phyloP scores from a whole-genome alignment of 2,113 vertebrate species.

The Ptilonorhynchus violaceus region DNA sequence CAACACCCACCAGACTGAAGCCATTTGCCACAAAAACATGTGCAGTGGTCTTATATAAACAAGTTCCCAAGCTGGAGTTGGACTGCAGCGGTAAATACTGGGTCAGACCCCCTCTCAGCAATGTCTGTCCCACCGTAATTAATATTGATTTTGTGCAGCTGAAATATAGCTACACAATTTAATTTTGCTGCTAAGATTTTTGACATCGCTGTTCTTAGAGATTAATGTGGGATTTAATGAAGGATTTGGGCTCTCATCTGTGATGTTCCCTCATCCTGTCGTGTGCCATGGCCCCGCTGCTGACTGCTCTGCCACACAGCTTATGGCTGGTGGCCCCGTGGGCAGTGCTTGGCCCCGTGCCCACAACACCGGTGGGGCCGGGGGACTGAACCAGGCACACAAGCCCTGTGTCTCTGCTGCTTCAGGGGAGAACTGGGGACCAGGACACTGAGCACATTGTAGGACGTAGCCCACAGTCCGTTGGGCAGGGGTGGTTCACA shows the following conservation, averaged over 20 bases:
- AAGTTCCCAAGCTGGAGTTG: not conserved
- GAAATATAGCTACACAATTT: slow-evolving; percentile 58
- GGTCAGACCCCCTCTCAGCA: slow-evolving; percentile 1
- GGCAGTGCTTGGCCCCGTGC: fast-evolving
- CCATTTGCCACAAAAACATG: not conserved
- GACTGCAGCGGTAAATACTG: not conserved
- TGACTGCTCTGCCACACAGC: fast-evolving
- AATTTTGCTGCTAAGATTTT: slow-evolving; percentile 68
- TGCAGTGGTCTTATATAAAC: not conserved
- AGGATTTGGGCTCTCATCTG: slow-evolving; percentile 49
- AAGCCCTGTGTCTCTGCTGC: fast-evolving
- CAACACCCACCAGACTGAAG: fast-evolving
- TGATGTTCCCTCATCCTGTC: not conserved
- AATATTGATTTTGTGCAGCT: slow-evolving; percentile 63
- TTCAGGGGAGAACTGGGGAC: not conserved
- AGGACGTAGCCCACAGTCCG: fast-evolving
- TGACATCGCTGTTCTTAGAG: slow-evolving; percentile 55
- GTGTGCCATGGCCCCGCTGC: not conserved
- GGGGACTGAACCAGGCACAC: fast-evolving
- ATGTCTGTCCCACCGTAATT: slow-evolving; percentile 32
- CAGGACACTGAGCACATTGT: fast-evolving
- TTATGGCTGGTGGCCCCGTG: not conserved
- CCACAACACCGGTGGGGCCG: fast-evolving
- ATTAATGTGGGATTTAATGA: slow-evolving; percentile 61
- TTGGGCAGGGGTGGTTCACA: not conserved